A percentile compares a stretch with the other conserved stretches of the same genome.
Evolutionary conservation across 2,113 vertebrate genomes (phyloP).

Genomic region (Centropus unirufus): DNA sequence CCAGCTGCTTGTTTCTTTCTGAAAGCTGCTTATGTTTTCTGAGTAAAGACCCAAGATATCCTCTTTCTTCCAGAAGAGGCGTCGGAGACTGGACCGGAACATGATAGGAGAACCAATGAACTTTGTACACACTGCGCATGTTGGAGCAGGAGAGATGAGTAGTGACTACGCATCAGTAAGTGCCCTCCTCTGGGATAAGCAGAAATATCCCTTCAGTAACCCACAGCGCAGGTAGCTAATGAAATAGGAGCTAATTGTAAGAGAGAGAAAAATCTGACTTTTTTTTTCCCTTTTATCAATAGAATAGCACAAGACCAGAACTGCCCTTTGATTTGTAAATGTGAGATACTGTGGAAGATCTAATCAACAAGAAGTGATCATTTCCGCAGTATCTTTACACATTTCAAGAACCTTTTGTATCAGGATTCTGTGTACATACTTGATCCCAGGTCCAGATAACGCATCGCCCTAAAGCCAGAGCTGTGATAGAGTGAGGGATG

Average conservation of each 20-base stretch:
- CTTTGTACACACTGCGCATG: constrained; percentile 90
- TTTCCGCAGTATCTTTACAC: not conserved
- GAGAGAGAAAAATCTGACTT: not conserved
- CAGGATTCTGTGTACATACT: not conserved
- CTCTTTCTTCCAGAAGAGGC: constrained; percentile 76
- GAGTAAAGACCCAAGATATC: not conserved
- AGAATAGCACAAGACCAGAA: not conserved
- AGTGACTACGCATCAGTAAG: constrained; percentile 80
- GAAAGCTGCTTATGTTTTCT: not conserved
- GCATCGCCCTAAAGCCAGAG: not conserved
- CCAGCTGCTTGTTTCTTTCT: not conserved
- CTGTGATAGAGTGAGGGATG: not conserved
- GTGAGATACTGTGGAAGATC: not conserved
- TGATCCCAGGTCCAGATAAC: not conserved
- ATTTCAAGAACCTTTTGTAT: not conserved
- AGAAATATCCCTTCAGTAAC: not conserved
- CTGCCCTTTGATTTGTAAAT: not conserved
- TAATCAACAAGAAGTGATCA: not conserved
- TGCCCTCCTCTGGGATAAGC: not conserved
- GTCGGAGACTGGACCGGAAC: constrained; percentile 85
- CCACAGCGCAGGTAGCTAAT: not conserved
- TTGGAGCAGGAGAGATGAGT: constrained; percentile 86
- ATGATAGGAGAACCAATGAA: constrained; percentile 94
- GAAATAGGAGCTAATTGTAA: not conserved
- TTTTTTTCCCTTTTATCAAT: not conserved